phyloP scores from a whole-genome alignment of 2,797 vertebrate genomes.

The Myotis pilosus region DNA sequence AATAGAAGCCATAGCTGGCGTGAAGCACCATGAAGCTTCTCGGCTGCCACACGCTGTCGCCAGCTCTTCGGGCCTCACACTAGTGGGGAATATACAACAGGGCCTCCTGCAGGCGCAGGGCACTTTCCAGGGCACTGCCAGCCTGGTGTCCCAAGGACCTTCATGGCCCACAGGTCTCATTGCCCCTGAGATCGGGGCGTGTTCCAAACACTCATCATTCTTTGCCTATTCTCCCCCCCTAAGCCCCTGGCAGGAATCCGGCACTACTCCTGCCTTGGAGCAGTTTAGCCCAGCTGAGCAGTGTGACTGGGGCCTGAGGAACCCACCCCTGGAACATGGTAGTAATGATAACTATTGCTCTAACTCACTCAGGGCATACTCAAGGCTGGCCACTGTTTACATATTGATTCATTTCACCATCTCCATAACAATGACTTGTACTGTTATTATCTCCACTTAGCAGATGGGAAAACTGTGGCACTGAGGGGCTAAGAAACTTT shows the following conservation, averaged over 20 bases:
- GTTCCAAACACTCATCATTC: background rate
- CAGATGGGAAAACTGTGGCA: background rate
- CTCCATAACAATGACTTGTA: background rate
- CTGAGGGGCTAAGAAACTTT: background rate
- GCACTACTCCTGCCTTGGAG: background rate
- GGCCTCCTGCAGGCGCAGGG: background rate
- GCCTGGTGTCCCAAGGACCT: background rate
- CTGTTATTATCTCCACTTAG: background rate
- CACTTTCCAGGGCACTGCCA: background rate
- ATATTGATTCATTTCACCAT: background rate
- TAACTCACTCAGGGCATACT: no score
- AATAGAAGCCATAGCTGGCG: constrained; percentile 50
- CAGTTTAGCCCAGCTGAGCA: background rate
- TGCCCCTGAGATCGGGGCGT: background rate
- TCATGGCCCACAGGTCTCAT: background rate
- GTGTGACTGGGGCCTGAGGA: background rate
- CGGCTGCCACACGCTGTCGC: background rate
- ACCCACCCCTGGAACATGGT: background rate
- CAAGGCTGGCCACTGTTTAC: background rate
- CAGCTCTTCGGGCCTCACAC: background rate
- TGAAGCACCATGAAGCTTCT: constrained; percentile 71
- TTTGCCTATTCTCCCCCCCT: background rate
- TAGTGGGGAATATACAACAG: background rate
- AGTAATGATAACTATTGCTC: background rate
- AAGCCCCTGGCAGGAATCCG: background rate